Evolutionary conservation across 2,888 invertebrate species (phyloP).

Genomic region (Strigamia crassipes): DNA sequence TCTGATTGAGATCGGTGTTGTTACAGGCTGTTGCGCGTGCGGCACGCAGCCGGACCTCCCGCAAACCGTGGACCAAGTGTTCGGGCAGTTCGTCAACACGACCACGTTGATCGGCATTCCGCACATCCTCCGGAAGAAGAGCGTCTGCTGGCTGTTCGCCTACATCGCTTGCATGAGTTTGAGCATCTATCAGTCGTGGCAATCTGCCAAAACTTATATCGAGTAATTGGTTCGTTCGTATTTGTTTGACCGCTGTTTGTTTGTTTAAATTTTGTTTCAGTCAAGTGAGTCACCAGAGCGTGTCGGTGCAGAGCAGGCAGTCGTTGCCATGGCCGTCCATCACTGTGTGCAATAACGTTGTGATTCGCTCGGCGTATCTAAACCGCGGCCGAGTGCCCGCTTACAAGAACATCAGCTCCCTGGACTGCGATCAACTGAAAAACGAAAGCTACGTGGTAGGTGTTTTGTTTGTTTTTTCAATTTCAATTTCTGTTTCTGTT

Average conservation of each 20-base stretch:
- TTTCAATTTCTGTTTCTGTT: neutral
- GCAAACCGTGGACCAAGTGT: neutral
- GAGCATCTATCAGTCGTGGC: conserved; percentile 27
- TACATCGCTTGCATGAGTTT: conserved; percentile 1
- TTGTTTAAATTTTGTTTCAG: too few species aligned
- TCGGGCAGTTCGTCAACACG: neutral
- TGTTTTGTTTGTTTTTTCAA: neutral
- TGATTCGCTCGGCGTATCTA: neutral
- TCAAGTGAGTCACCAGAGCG: neutral
- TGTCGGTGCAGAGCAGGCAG: neutral
- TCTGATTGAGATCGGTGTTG: neutral
- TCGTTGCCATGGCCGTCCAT: neutral
- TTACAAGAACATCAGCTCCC: neutral
- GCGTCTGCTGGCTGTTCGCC: neutral
- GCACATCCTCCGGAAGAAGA: conserved; percentile 25
- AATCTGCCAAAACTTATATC: neutral
- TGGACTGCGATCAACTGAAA: neutral
- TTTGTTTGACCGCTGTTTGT: too few species aligned
- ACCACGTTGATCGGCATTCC: conserved; percentile 25
- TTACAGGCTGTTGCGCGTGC: neutral
- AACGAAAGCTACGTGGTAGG: neutral
- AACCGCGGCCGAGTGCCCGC: neutral
- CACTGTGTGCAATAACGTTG: conserved; percentile 7
- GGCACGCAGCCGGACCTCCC: neutral
- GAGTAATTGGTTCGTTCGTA: too few species aligned